Conservation (phyloP, 64 coral and sea anemone genomes). For the Astreopora myriophthalma region DNA sequence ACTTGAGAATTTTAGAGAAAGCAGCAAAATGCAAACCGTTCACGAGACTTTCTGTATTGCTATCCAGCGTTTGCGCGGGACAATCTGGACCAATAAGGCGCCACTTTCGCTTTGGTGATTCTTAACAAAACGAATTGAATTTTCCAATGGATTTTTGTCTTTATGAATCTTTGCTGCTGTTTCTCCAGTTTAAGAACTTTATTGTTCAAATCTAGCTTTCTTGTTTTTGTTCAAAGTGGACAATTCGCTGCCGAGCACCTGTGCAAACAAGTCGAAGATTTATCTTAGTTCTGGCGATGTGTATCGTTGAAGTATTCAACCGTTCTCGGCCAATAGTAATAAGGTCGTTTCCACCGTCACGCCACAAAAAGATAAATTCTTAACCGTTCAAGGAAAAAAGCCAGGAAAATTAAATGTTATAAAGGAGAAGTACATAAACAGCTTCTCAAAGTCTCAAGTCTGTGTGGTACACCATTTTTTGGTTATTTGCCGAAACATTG, state of each 20-base stretch:
- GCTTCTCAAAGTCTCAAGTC: too few species aligned
- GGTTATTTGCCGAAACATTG: too few species aligned
- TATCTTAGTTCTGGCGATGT: neutral
- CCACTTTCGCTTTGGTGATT: neutral
- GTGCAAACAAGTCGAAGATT: conserved; percentile 11
- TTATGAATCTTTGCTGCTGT: neutral
- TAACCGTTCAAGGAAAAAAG: too few species aligned
- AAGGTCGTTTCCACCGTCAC: too few species aligned
- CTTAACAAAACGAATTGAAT: neutral
- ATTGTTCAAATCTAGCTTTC: neutral
- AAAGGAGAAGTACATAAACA: too few species aligned
- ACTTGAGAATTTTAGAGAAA: neutral
- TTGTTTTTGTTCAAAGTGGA: neutral
- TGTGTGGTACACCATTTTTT: too few species aligned
- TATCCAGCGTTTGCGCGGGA: neutral
- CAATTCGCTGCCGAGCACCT: conserved; percentile 2
- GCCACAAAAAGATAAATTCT: too few species aligned
- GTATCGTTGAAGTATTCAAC: neutral
- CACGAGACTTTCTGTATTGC: neutral
- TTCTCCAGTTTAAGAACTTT: neutral
- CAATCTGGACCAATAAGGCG: neutral
- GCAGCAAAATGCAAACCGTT: neutral
- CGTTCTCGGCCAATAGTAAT: too few species aligned
- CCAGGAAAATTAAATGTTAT: too few species aligned
- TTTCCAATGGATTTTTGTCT: neutral